Percentiles rank a stretch among this genome's conserved stretches.
These are phyloP conservation scores for Clamator glandarius DNA, from an alignment of 2,797 vertebrate genomes.

Conservation along the genomic window DNA sequence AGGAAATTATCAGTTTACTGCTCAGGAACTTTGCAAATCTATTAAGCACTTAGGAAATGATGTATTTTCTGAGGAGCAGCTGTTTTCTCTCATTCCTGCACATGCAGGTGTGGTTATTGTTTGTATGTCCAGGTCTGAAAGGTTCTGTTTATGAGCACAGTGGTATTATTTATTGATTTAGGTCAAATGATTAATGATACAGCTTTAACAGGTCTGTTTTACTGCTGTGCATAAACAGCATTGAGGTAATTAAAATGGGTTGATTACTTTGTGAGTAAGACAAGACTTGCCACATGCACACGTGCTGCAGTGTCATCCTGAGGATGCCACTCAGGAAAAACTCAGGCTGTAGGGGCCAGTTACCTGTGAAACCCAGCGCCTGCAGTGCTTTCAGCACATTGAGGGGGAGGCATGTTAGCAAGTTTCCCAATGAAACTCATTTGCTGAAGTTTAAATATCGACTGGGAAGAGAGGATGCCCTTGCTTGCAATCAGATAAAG, in stretches of 20 bases:
- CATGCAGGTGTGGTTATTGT: background rate
- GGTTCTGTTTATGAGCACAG: background rate
- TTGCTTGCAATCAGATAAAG: background rate
- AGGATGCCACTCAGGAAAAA: background rate
- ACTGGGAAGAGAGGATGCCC: background rate
- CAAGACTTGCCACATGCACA: background rate
- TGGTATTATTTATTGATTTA: slow-evolving; percentile 71
- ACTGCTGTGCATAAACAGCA: slow-evolving; percentile 20
- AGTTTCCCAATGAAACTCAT: background rate
- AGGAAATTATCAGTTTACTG: background rate
- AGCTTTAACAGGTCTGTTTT: background rate
- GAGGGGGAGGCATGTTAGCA: too few relatives aligned
- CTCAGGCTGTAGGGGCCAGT: background rate
- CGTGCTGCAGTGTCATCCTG: rapidly evolving
- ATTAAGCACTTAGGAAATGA: background rate
- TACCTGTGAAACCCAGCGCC: background rate
- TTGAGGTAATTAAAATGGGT: slow-evolving; percentile 22
- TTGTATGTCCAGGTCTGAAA: background rate
- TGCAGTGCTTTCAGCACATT: rapidly evolving
- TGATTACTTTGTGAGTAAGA: background rate
- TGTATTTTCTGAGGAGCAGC: background rate
- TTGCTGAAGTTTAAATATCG: background rate
- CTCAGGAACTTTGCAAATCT: background rate
- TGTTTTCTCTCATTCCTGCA: background rate
- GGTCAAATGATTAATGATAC: slow-evolving; percentile 48